Evolutionary conservation across 35 echinoderm and acorn worm genomes (phyloP), one percentile per base, ranked within the genome.

Genomic region (Patiria miniata): DNA sequence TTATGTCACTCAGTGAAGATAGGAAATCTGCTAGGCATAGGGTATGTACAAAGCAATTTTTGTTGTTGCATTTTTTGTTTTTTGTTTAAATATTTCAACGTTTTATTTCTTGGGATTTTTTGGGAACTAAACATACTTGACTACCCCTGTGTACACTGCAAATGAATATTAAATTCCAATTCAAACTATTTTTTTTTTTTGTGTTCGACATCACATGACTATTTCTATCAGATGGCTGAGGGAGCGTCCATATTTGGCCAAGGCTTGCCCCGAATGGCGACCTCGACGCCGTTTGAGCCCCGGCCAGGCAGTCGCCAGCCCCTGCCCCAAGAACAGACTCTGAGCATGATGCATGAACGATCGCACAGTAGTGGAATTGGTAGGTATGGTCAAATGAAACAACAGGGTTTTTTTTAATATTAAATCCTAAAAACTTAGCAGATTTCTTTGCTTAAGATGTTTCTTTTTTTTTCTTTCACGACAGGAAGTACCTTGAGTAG

Each of bases 311-410:
- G 84, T 83, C 36, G 14, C 37, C 77, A 94, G 32, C 30, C 76
- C 38, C 82, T 84, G 40, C 22, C 34, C 8, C 79, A 16, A 7
- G 56, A 77, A 32, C 78, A 52, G 52, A 89, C 37, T 40, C 83
- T 36, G 18, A 23, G 16, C 37, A 40, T 52, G 40, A 85, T 84
- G 23, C 33, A 54, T 39, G 40, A 50, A 78, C 82, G 57, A n/a
- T 59, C 83, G 0, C 83, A 82, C 51, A 97, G 95, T 50, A 97
- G 95, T 88, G 95, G 95, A 23, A 97, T 97, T 36, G 95, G 95
- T 96, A 65, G 83, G 86, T 12, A 47, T 12, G 12, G 12, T 47
- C 4, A 12, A 12, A 47, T 47, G 12, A 47, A n/a, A n/a, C n/a
- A n/a, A n/a, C n/a, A n/a, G n/a, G n/a, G n/a, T n/a, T n/a, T n/a